Base-by-base conservation (phyloP, 2,888 invertebrate species). In the Dimorphilus gyrociliatus region DNA sequence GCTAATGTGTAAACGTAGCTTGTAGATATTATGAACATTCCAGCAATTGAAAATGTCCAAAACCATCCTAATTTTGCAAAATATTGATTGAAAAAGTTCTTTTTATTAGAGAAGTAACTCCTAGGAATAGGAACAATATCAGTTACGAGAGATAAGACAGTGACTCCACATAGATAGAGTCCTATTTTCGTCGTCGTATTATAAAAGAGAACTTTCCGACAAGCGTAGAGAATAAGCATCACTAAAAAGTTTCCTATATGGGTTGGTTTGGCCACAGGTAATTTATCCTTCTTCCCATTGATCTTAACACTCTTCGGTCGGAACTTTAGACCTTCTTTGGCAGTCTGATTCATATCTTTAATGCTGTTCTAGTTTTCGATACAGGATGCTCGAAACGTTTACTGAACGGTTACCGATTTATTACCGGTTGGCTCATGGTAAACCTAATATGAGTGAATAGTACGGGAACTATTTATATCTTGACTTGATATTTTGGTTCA, bases 1-100 rank as follows among this genome's bases (percentile, higher is more conserved):
- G 85, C 84, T 57, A 81, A 82, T 49, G 80, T 81, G 45, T 80
- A 75, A 2, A 80, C 77, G 42, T 76, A 75, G 2, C 80, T 75
- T 5, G 86, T 81, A 39, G 86, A 65, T 15, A 73, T 67, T 23
- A 85, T 69, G 65, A 84, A 92, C 1, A 81, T 78, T 18, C 77
- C 68, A 8, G 79, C 69, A 25, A 81, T 62, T 24, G 76, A 63
- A 38, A 88, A 64, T 27, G 92, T 84, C 94, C 94, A 97, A 42
- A 81, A 86, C 92, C 94, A 97, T 33, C 90, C 88, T 55, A 85
- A 74, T 66, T 92, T 92, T 0, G 92, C 88, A 58, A 94, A 92
- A 60, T 80, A 84, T 45, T 74, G 72, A 63, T 97, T 97, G 30
- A 94, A 74, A 29, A 86, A 55, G 59, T 90, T 94, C 53, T 79